Evolutionary conservation across 1,140 invertebrate genomes (phyloP).

Genomic region (Sitophilus oryzae): DNA sequence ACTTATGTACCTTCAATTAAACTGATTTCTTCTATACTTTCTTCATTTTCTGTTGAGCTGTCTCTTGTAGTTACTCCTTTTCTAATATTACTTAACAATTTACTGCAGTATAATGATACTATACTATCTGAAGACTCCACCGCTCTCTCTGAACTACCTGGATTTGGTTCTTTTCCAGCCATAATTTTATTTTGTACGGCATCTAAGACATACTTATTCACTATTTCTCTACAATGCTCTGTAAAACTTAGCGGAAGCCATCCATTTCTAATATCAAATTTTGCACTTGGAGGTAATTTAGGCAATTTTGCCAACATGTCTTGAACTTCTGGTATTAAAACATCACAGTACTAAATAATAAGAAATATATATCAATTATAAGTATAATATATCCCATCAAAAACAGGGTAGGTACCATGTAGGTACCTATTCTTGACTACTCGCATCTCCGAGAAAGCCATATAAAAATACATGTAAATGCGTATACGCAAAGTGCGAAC

Average conservation of each 20-base stretch:
- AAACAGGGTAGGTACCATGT: too few relatives aligned
- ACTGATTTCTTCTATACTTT: constrained; percentile 16
- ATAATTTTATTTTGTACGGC: constrained; percentile 49
- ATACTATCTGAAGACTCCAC: constrained; percentile 1
- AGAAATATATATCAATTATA: too few relatives aligned
- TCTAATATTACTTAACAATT: constrained; percentile 32
- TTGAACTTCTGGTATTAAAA: constrained; percentile 75
- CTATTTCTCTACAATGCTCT: constrained; percentile 61
- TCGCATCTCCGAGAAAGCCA: too few relatives aligned
- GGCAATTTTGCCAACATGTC: constrained; percentile 66
- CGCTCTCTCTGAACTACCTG: constrained; percentile 1
- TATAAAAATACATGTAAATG: too few relatives aligned
- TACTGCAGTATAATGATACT: constrained; percentile 22
- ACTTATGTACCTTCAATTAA: constrained; percentile 20
- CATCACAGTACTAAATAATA: constrained; percentile 21
- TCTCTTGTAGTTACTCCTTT: constrained; percentile 19
- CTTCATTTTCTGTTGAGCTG: background rate
- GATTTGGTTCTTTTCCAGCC: constrained; percentile 6
- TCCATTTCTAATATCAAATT: constrained; percentile 66
- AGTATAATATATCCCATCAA: too few relatives aligned
- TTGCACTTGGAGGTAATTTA: constrained; percentile 52
- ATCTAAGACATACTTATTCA: constrained; percentile 55
- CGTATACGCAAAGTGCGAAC: too few relatives aligned
- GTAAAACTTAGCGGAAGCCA: constrained; percentile 68
- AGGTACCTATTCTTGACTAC: too few relatives aligned